Base-by-base conservation (phyloP, 2,888 invertebrate species). In the Tipula vernalis region DNA sequence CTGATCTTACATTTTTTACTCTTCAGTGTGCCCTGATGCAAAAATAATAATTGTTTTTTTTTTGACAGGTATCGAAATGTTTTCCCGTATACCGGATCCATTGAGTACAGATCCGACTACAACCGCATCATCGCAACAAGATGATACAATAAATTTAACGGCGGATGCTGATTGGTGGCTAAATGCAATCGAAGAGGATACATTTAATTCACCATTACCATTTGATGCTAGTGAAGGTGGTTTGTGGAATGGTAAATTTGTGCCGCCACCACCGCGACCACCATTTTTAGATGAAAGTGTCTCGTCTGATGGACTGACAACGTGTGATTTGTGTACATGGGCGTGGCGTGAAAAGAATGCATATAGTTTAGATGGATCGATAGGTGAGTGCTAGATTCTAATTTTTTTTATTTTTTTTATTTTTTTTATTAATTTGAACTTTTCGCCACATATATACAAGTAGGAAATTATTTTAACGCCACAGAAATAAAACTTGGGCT, bases 271-370 rank as follows among this genome's bases (percentile, higher is more conserved):
- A 87, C 95, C 95, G 44, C 92, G 94, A 89, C 94, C 94, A 87
- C 93, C 94, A 86, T 94, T 94, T 90, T 92, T 95, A 88, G 94
- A 95, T 89, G 94, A 94, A 88, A 92, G 92, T 88, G 93, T 93
- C 88, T 92, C 93, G 88, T 93, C 94, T 87, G 95, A 95, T 91
- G 95, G 95, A 87, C 93, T 95, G 88, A 95, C 95, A 89, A 95
- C 95, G 90, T 95, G 95, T 91, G 95, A 95, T 92, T 93, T 95
- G 89, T 95, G 95, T 91, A 93, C 95, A 89, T 95, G 95, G 95
- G 95, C 95, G 89, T 94, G 94, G 93, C 93, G 94, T 90, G 92
- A 92, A 88, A 92, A 93, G 90, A 93, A 93, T 91, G 92, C 92
- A 89, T 93, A 92, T 91, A 93, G 92, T 87, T 90, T 93, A 88